Evolutionary conservation across 1,140 invertebrate species (phyloP), one percentile per base, ranked within the genome.

Genomic region (Nasonia vitripennis): DNA sequence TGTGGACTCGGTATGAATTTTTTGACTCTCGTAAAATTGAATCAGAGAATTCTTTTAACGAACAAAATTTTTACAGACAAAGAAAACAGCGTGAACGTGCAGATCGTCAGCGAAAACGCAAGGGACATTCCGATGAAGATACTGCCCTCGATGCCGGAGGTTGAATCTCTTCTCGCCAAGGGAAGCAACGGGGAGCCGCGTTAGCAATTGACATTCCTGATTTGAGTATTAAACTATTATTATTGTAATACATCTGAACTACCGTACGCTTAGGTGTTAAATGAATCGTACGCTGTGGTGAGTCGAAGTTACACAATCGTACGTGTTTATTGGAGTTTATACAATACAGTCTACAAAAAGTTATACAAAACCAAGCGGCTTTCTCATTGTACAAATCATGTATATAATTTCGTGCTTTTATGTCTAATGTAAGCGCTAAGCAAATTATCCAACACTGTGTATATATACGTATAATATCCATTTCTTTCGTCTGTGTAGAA

Each of bases 91-190:
- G 17, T 86, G 31, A 80, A 48, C 70, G 78, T 68, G 31, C 34
- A 86, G 78, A 79, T 80, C 12, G 11, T 85, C 85, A 31, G 31
- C 2, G 78, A 85, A 27, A 80, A 17, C 20, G n/a, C 6, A 74
- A 86, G 74, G 20, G 68, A 80, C 48, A 80, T 86, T n/a, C 27
- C 75, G 0, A 45, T 86, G 81, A 79, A 83, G 41, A 51, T 77
- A 34, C 55, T 27, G 7, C n/a, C 78, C 7, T 6, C 48, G 27
- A 7, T 14, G 3, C 41, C n/a, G 17, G 85, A 86, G 68, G 41
- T 10, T 4, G 81, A 86, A 83, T 83, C 67, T 79, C 81, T 86
- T 48, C 34, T 86, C 23, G 70, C 31, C 14, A 83, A 86, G 37
- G 70, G 67, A 62, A 34, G 31, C 14, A 71, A 82, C 4, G 37